Evolutionary conservation across 2,888 invertebrate genomes (phyloP).

Genomic region (Cremastobaeus sp.): DNA sequence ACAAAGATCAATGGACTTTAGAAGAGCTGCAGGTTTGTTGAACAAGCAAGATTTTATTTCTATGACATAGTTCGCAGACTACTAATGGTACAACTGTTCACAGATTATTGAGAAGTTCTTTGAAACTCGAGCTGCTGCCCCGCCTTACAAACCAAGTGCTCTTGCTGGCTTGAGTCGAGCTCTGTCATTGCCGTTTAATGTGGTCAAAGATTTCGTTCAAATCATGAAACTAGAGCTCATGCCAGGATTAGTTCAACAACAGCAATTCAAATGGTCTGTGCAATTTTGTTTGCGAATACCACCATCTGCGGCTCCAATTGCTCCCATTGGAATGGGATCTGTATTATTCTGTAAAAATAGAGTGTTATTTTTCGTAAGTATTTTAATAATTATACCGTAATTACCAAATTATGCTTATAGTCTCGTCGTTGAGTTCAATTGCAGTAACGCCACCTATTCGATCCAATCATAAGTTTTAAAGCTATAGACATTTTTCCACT

Average conservation of each 20-base stretch:
- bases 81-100: constrained; percentile 50
- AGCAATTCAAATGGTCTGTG: constrained; percentile 90
- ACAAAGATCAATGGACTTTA: constrained; percentile 90
- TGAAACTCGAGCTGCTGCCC: constrained; percentile 91
- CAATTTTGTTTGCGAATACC: constrained; percentile 96
- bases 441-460: too few species aligned
- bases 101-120: constrained; percentile 95
- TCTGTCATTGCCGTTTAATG: constrained; percentile 90
- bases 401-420: too few species aligned
- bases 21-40: constrained; percentile 88
- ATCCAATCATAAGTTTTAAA: too few species aligned
- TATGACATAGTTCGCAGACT: not conserved
- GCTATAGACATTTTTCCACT: too few species aligned
- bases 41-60: not conserved
- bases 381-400: too few species aligned
- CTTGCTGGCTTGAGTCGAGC: constrained; percentile 91
- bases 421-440: too few species aligned
- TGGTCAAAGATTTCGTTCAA: constrained; percentile 94
- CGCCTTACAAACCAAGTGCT: constrained; percentile 94
- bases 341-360: constrained; percentile 91
- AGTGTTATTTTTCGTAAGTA: constrained; percentile 93
- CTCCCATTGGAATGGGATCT: constrained; percentile 80
- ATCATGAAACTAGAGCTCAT: constrained; percentile 86
- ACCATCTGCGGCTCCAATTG: constrained; percentile 89
- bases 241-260: constrained; percentile 81